Percentiles rank a stretch among this genome's conserved stretches.
Evolutionary conservation across 2,888 invertebrate genomes (phyloP).

Genomic region (Apantesis nais): DNA sequence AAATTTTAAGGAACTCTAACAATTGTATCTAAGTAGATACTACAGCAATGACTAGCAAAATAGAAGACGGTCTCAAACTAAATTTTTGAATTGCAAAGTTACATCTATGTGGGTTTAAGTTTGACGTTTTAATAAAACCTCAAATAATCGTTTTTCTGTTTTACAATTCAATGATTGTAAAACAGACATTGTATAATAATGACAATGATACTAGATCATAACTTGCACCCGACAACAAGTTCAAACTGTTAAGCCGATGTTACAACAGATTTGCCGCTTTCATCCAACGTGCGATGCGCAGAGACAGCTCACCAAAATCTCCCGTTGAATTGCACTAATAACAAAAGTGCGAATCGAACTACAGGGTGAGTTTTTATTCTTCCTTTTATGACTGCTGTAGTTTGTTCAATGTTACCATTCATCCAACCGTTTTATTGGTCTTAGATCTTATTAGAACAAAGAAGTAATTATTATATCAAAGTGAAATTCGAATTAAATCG

Average conservation of each 20-base stretch:
- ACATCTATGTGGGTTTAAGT: neutral
- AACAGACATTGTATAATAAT: neutral
- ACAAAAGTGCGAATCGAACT: constrained; percentile 48
- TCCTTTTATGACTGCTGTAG: neutral
- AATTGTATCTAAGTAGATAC: neutral
- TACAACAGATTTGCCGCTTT: constrained; percentile 80
- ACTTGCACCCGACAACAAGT: constrained; percentile 52
- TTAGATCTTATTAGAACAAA: neutral
- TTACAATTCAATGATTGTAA: neutral
- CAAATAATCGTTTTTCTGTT: constrained; percentile 10
- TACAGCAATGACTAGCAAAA: too few species aligned
- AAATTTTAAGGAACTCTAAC: neutral
- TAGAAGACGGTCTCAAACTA: neutral
- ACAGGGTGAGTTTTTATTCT: constrained; percentile 12
- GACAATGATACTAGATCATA: constrained; percentile 30
- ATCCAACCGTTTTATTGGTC: neutral
- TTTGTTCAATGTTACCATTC: neutral
- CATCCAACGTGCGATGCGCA: constrained; percentile 60
- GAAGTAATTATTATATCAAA: neutral
- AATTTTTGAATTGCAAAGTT: neutral
- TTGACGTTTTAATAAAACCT: neutral
- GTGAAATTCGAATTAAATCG: too few species aligned
- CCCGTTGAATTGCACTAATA: constrained; percentile 53
- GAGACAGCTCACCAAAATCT: constrained; percentile 55
- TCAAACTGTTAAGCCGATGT: constrained; percentile 78